Conservation (phyloP, 2,797 vertebrate genomes). For the Chrysocyon brachyurus region DNA sequence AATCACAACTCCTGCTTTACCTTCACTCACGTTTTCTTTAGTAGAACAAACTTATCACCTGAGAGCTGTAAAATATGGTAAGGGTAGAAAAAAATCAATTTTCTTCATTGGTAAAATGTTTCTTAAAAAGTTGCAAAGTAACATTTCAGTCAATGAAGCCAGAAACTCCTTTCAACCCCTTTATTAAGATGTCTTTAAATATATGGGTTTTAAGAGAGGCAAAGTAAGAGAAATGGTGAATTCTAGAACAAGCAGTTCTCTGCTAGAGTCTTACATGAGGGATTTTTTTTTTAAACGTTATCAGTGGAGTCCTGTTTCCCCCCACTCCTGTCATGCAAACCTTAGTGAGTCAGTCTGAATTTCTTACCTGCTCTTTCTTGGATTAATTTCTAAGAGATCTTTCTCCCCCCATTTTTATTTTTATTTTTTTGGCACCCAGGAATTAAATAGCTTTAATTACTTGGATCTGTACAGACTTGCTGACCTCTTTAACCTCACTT, state of each 20-base stretch:
- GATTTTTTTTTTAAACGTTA: neutral
- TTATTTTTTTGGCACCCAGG: conserved; percentile 89
- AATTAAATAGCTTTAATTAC: conserved; percentile 98
- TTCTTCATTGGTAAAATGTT: conserved; percentile 28
- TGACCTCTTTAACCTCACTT: conserved; percentile 97
- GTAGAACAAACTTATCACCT: neutral
- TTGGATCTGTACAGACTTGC: conserved; percentile 98
- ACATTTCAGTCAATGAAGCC: conserved; percentile 35
- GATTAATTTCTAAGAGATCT: conserved; percentile 78
- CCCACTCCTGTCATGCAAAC: neutral
- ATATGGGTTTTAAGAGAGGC: conserved; percentile 39
- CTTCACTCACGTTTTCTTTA: neutral
- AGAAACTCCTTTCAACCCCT: neutral
- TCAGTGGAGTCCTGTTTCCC: conserved; percentile 1
- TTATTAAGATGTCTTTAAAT: conserved; percentile 17
- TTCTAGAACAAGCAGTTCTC: conserved; percentile 54
- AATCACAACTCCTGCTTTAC: neutral
- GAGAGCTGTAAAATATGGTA: neutral
- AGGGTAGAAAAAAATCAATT: neutral
- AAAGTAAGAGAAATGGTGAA: conserved; percentile 36
- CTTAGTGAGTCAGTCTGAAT: conserved; percentile 21
- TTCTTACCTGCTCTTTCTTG: conserved; percentile 51
- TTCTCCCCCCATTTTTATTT: conserved; percentile 62
- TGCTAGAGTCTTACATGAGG: conserved; percentile 3
- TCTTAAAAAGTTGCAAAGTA: neutral